These are phyloP conservation scores for Mylabris phalerata DNA, from an alignment of 1,140 invertebrate species.

Conservation along the genomic window DNA sequence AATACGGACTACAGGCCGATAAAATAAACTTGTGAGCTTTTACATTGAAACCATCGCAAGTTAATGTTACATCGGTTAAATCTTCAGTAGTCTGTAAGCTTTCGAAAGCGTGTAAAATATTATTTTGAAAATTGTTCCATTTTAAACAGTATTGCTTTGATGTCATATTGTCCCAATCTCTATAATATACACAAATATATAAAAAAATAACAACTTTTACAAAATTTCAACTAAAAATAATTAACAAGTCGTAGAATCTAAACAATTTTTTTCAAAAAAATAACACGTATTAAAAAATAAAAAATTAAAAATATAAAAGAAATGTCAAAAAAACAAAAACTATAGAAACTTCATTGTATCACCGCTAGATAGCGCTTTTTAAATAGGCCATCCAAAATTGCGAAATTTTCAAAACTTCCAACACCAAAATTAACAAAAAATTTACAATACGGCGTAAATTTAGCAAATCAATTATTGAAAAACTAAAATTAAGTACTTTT, in stretches of 20 bases:
- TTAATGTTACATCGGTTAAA: constrained; percentile 56
- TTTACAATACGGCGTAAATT: no score
- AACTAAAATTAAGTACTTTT: no score
- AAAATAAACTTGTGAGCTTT: constrained; percentile 49
- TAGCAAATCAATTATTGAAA: no score
- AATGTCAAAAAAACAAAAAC: constrained; percentile 15
- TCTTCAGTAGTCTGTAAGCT: constrained; percentile 49
- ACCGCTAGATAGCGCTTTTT: no score
- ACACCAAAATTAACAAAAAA: no score
- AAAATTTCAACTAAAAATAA: background rate
- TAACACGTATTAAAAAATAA: constrained; percentile 18
- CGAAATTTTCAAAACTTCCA: no score
- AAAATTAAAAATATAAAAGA: constrained; percentile 15
- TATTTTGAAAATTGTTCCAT: constrained; percentile 59
- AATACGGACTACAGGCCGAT: constrained; percentile 48
- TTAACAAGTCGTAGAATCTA: no score
- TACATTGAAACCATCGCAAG: constrained; percentile 49
- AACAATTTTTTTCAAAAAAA: background rate
- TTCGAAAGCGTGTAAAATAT: constrained; percentile 49
- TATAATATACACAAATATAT: constrained; percentile 7
- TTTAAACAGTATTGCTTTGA: constrained; percentile 53
- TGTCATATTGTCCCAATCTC: constrained; percentile 28
- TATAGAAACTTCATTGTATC: constrained; percentile 1
- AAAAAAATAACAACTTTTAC: constrained; percentile 6
- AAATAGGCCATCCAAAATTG: no score